These are phyloP conservation scores for Aphelocoma coerulescens DNA, from an alignment of 2,113 vertebrate genomes.

Conservation along the genomic window DNA sequence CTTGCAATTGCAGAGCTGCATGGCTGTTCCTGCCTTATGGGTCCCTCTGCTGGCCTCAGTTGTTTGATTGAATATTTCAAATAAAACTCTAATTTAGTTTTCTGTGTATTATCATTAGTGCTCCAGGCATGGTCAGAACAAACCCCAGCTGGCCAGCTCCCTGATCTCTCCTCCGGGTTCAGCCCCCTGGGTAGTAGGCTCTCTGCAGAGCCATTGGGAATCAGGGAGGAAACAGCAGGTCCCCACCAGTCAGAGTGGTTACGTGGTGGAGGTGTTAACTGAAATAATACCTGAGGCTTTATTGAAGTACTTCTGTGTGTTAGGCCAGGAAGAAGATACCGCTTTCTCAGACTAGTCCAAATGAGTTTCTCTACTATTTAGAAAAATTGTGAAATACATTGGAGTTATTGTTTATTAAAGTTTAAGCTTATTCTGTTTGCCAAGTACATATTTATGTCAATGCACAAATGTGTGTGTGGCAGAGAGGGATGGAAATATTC, in stretches of 20 bases:
- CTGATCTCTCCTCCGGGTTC: neutral
- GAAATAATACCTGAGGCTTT: neutral
- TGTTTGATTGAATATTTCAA: neutral
- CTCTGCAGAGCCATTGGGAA: neutral
- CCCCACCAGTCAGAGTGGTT: neutral
- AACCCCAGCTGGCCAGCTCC: neutral
- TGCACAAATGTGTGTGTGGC: neutral
- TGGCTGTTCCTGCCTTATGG: neutral
- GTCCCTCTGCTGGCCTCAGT: constrained; percentile 48
- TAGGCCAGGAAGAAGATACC: neutral
- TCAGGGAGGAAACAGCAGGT: neutral
- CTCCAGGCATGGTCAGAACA: neutral
- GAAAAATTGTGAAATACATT: neutral
- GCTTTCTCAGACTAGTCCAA: neutral
- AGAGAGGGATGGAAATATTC: constrained; percentile 16
- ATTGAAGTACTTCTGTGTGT: neutral
- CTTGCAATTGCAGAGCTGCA: rapidly evolving
- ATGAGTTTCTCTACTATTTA: neutral
- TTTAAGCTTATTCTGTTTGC: neutral
- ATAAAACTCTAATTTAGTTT: neutral
- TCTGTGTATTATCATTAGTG: neutral
- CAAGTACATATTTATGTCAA: neutral
- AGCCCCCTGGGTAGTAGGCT: neutral
- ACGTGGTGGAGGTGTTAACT: neutral
- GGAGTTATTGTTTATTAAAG: neutral